Evolutionary conservation across 2,888 invertebrate genomes (phyloP).

Genomic region (Spialia ferax): DNA sequence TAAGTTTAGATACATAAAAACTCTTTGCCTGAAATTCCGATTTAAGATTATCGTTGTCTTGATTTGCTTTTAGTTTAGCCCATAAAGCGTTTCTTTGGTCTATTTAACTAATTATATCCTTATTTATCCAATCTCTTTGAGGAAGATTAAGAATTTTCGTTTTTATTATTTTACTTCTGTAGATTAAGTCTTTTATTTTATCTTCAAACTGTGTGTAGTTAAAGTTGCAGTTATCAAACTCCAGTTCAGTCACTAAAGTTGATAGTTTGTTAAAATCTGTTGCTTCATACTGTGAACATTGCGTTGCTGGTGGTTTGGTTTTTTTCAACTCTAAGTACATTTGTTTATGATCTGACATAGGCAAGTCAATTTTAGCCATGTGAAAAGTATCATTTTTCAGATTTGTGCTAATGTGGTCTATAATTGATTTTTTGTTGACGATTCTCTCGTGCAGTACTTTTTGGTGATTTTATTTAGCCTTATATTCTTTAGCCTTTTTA

Average conservation of each 20-base stretch:
- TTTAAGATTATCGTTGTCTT: not conserved
- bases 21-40: not conserved
- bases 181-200: not conserved
- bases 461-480: constrained; percentile 41
- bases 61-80: not conserved
- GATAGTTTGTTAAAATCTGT: constrained; percentile 13
- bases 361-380: constrained; percentile 15
- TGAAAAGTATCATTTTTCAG: constrained; percentile 18
- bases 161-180: constrained; percentile 14
- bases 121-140: constrained; percentile 16
- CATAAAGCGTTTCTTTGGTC: not conserved
- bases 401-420: constrained; percentile 42
- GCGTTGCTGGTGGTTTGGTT: not conserved
- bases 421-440: constrained; percentile 41
- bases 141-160: constrained; percentile 14
- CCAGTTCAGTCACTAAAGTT: not conserved
- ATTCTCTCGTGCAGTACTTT: constrained; percentile 36
- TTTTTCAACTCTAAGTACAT: constrained; percentile 12
- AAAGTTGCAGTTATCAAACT: not conserved
- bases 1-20: constrained; percentile 4
- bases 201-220: constrained; percentile 12
- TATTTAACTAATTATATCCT: not conserved
- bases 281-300: constrained; percentile 13
- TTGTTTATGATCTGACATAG: constrained; percentile 21
- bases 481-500: constrained; percentile 17